Base-by-base conservation (phyloP, 1,140 invertebrate species). In the Bombus fervidus region DNA sequence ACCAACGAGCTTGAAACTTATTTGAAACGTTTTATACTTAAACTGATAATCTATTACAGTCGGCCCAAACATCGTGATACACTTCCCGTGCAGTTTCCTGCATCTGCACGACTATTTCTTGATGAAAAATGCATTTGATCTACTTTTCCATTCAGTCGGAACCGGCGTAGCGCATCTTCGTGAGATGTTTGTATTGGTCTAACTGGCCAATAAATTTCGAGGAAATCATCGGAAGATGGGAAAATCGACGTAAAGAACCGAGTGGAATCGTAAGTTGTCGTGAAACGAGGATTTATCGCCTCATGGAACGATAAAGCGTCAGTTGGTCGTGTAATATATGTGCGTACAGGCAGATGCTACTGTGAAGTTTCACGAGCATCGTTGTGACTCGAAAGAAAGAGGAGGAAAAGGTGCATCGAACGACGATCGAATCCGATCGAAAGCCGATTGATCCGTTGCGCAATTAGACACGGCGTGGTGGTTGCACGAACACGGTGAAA, bases 201-300 rank as follows among this genome's bases (percentile, higher is more conserved):
- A 69, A 69, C 25, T 37, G 37, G 10, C 68, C 34, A 31, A 69
- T 43, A 75, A 75, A 57, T 53, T 57, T 31, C 43, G 18, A 3
- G 9, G 31, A 34, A 75, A 75, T 75, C 31, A 8, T 12, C 31
- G 4, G 18, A 39, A 25, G 31, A 28, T 3, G 37, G 57, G 5
- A 78, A 31, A 43, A 41, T 62, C 18, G 39, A 12, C 22, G 39
- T 10, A 13, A 37, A 6, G 43, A 31, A 8, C 6, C n/a, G 8
- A 31, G 3, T 10, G 57, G 76, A 6, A 22, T 34, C 22, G 37
- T 18, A n/a, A 43, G n/a, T 64, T 68, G 22, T 86, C 85, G 73
- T 82, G 82, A 86, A 87, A 76, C 66, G 78, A n/a, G 37, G 73
- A 87, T 81, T 86, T 86, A 87, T 57, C 64, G 47, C 25, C 41